These are phyloP conservation scores for Natrix natrix DNA, from an alignment of 2,797 vertebrate species.

Conservation along the genomic window DNA sequence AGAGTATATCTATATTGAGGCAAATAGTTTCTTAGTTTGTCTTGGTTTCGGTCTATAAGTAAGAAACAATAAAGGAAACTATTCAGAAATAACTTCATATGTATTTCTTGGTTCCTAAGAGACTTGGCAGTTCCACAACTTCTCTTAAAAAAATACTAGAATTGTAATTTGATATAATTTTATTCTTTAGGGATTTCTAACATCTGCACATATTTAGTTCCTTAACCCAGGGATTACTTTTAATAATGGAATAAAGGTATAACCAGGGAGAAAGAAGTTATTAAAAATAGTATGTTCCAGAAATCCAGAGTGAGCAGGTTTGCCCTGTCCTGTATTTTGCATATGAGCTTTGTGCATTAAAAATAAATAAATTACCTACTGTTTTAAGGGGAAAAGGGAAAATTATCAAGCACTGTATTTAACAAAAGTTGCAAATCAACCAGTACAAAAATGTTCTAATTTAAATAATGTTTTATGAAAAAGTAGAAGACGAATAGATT, in stretches of 20 bases:
- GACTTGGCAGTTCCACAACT: neutral
- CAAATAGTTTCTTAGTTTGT: neutral
- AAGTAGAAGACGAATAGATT: neutral
- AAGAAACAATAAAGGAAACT: neutral
- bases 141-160: neutral
- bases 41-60: neutral
- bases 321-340: neutral
- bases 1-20: neutral
- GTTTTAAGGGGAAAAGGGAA: neutral
- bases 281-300: neutral
- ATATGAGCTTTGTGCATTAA: neutral
- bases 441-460: neutral
- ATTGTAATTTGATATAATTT: neutral
- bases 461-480: slow-evolving; percentile 14
- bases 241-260: neutral
- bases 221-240: neutral
- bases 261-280: neutral
- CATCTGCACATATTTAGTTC: neutral
- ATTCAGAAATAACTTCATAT: neutral
- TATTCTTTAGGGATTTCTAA: neutral
- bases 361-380: neutral
- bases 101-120: neutral
- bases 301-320: neutral
- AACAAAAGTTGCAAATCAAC: slow-evolving; percentile 2
- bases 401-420: neutral